Conservation (phyloP, 2,797 vertebrate genomes). For the Pipistrellus pygmaeus region DNA sequence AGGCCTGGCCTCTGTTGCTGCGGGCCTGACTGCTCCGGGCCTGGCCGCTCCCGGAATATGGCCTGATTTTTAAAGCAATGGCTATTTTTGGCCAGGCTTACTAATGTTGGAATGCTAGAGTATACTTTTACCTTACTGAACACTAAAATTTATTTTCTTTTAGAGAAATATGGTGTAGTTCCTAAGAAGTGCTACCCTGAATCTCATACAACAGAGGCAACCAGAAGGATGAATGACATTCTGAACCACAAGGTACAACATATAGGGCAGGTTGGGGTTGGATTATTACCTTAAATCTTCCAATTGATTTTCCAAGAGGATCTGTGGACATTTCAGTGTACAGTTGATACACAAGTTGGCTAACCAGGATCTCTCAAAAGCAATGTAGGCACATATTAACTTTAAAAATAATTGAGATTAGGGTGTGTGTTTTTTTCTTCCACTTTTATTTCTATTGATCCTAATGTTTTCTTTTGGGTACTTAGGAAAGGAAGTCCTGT, state of each 20-base stretch:
- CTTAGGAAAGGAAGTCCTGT: background rate
- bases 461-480: slow-evolving; percentile 17
- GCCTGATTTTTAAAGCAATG: slow-evolving; percentile 23
- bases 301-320: background rate
- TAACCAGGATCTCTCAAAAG: background rate
- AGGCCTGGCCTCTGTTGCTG: no score
- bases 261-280: background rate
- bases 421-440: background rate
- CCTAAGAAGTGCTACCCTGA: slow-evolving; percentile 99
- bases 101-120: background rate
- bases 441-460: slow-evolving; percentile 53
- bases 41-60: background rate
- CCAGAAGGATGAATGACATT: slow-evolving; percentile 98
- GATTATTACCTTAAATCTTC: background rate
- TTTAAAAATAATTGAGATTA: slow-evolving; percentile 57
- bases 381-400: background rate
- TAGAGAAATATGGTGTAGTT: slow-evolving; percentile 97
- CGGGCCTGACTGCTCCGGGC: no score
- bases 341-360: background rate
- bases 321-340: background rate
- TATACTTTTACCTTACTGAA: slow-evolving; percentile 40
- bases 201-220: slow-evolving; percentile 97
- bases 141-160: slow-evolving; percentile 60
- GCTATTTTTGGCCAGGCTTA: slow-evolving; percentile 48
- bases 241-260: slow-evolving; percentile 96